These are phyloP conservation scores for Cyprinodon variegatus DNA, from an alignment of 2,113 vertebrate genomes.

Conservation along the genomic window DNA sequence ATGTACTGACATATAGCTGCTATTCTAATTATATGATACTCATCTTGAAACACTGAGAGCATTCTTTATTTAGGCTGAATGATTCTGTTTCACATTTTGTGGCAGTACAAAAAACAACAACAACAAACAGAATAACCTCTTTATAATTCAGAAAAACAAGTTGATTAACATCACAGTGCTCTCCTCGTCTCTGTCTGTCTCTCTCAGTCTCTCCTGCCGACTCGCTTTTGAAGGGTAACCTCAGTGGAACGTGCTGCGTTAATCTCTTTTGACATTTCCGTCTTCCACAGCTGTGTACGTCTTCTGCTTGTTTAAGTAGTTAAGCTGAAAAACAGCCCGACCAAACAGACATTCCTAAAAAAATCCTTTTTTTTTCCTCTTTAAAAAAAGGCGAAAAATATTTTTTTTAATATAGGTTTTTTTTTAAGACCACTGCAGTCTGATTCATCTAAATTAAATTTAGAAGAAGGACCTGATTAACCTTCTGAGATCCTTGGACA, in stretches of 20 bases:
- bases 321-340: conserved; percentile 44
- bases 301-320: conserved; percentile 55
- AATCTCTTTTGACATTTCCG: conserved; percentile 78
- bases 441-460: conserved; percentile 8
- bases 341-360: conserved; percentile 56
- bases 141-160: conserved; percentile 30
- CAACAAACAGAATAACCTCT: conserved; percentile 20
- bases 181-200: neutral
- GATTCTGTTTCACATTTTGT: neutral
- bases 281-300: conserved; percentile 48
- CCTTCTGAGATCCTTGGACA: neutral
- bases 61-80: neutral
- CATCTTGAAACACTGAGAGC: neutral
- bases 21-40: neutral
- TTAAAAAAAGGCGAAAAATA: conserved; percentile 17
- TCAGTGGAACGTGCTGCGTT: conserved; percentile 68
- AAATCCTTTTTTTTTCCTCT: conserved; percentile 29
- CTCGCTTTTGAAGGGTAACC: conserved; percentile 61
- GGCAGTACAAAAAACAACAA: conserved; percentile 8
- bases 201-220: conserved; percentile 13
- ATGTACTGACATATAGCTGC: neutral
- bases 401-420: conserved; percentile 1
- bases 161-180: conserved; percentile 16
- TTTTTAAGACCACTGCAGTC: conserved; percentile 1
- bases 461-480: conserved; percentile 7